These are phyloP conservation scores for Synanthedon formicaeformis DNA, from an alignment of 2,888 invertebrate genomes.

Conservation along the genomic window DNA sequence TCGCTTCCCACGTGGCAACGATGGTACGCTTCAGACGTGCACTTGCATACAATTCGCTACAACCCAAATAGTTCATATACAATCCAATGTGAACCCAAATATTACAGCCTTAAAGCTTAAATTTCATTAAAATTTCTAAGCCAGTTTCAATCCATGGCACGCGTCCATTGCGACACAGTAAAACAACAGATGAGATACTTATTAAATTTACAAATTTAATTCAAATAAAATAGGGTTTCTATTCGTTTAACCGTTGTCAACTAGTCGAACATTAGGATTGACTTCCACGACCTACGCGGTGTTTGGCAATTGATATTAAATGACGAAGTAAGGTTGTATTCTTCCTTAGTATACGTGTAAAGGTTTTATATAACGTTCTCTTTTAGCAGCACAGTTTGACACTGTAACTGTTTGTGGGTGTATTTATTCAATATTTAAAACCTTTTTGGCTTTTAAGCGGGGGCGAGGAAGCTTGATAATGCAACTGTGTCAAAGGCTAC, in stretches of 20 bases:
- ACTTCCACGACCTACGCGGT: constrained; percentile 46
- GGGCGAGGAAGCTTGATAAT: constrained; percentile 38
- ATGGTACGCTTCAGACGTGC: constrained; percentile 8
- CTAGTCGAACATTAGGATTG: constrained; percentile 35
- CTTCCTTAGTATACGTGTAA: not conserved
- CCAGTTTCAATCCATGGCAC: constrained; percentile 22
- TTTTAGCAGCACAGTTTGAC: constrained; percentile 24
- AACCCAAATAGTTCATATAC: not conserved
- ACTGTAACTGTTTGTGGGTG: constrained; percentile 44
- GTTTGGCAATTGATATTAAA: constrained; percentile 47
- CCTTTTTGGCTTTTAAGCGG: constrained; percentile 34
- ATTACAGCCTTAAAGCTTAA: not conserved
- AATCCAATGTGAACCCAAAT: not conserved
- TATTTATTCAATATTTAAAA: constrained; percentile 49
- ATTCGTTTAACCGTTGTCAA: constrained; percentile 6
- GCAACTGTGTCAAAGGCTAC: constrained; percentile 47
- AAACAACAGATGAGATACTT: constrained; percentile 15
- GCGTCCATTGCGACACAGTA: constrained; percentile 53
- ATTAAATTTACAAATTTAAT: constrained; percentile 9
- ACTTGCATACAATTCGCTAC: constrained; percentile 20
- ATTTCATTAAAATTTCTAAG: not conserved
- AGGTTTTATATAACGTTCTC: constrained; percentile 10
- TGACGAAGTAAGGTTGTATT: constrained; percentile 15
- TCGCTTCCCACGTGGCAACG: constrained; percentile 35
- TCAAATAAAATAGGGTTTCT: constrained; percentile 14